phyloP scores from a whole-genome alignment of 2,113 vertebrate species.

The Cisticola juncidis region DNA sequence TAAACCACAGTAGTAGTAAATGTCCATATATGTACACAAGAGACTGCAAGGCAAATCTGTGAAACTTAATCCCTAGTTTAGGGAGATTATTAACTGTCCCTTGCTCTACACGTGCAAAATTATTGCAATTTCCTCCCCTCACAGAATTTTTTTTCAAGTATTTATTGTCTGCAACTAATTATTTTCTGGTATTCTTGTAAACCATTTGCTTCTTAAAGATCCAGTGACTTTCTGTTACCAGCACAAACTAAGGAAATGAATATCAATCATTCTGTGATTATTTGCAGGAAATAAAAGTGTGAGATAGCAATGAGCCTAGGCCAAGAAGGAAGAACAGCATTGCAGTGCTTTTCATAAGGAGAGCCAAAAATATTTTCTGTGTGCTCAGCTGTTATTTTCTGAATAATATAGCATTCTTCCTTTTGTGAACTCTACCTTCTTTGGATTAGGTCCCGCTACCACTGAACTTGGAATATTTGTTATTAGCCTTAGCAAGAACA shows the following conservation, averaged over 20 bases:
- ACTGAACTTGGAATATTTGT: neutral
- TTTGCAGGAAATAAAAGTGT: constrained; percentile 38
- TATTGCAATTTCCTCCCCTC: neutral
- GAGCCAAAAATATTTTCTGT: neutral
- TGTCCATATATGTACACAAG: constrained; percentile 10
- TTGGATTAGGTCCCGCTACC: neutral
- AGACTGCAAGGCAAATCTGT: neutral
- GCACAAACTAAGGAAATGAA: constrained; percentile 8
- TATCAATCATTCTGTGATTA: constrained; percentile 6
- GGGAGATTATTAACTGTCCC: neutral
- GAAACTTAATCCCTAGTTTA: neutral
- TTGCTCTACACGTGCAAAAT: neutral
- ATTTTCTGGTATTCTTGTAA: neutral
- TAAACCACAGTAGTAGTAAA: neutral
- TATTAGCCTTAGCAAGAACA: neutral
- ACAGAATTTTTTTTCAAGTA: neutral
- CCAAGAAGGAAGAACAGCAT: constrained; percentile 26
- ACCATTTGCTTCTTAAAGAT: neutral
- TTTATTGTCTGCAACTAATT: neutral
- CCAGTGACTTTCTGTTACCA: neutral
- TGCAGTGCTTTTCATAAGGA: neutral
- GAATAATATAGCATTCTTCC: neutral
- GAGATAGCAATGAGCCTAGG: neutral
- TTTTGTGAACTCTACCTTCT: neutral
- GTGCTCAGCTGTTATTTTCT: neutral